phyloP scores from a whole-genome alignment of 1,140 invertebrate species.

The Panonychus citri region DNA sequence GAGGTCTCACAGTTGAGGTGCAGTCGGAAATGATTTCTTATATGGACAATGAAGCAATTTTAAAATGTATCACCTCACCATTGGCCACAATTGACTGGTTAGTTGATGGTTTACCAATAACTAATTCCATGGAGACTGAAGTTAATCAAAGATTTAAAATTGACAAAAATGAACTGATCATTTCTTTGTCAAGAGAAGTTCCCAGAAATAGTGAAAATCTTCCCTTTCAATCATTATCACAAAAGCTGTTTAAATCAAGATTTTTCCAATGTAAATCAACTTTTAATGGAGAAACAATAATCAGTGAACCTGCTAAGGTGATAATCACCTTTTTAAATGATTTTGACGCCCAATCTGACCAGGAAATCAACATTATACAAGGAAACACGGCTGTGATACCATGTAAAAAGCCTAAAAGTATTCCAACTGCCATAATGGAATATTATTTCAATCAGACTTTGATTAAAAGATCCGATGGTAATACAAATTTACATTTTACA shows the following conservation, averaged over 20 bases:
- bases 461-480: constrained; percentile 11
- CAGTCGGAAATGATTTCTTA: neutral
- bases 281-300: constrained; percentile 8
- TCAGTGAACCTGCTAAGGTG: constrained; percentile 15
- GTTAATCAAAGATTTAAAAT: neutral
- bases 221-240: neutral
- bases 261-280: constrained; percentile 13
- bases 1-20: no score
- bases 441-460: constrained; percentile 10
- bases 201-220: neutral
- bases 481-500: neutral
- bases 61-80: neutral
- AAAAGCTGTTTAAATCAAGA: neutral
- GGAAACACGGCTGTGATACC: constrained; percentile 44
- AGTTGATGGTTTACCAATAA: neutral
- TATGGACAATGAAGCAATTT: neutral
- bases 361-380: constrained; percentile 23
- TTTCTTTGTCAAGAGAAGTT: neutral
- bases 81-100: neutral
- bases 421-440: constrained; percentile 31
- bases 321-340: constrained; percentile 12
- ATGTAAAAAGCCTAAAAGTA: constrained; percentile 40
- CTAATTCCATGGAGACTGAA: neutral
- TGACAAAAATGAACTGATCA: neutral
- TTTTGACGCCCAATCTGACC: constrained; percentile 7